phyloP scores from a whole-genome alignment of 1,140 invertebrate species.

The Cotesia typhae region DNA sequence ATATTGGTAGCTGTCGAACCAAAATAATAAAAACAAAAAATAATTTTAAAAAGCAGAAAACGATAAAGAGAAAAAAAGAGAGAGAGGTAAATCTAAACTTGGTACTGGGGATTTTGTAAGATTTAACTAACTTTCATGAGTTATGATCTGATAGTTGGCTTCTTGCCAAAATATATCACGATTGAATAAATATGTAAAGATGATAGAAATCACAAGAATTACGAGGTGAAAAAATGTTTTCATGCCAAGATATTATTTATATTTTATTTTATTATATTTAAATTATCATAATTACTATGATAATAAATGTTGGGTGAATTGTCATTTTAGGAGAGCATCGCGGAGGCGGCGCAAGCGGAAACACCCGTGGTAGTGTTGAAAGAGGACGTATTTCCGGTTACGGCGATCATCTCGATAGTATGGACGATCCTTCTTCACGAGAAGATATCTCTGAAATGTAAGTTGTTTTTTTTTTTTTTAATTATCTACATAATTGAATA shows the following conservation, averaged over 20 bases:
- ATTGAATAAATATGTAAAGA: constrained; percentile 9
- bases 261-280: background rate
- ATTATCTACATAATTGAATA: no score
- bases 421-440: constrained; percentile 62
- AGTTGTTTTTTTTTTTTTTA: constrained; percentile 28
- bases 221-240: background rate
- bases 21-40: no score
- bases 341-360: constrained; percentile 53
- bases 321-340: constrained; percentile 54
- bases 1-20: no score
- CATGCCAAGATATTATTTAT: background rate
- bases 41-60: no score
- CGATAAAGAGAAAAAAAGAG: no score
- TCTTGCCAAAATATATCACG: constrained; percentile 8
- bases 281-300: background rate
- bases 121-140: constrained; percentile 12
- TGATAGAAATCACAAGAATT: background rate
- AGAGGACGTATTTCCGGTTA: constrained; percentile 59
- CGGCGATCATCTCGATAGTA: constrained; percentile 59
- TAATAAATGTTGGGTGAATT: constrained; percentile 26
- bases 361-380: constrained; percentile 55
- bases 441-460: constrained; percentile 66
- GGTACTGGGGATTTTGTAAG: constrained; percentile 3
- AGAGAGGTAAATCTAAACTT: background rate
- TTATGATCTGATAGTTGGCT: constrained; percentile 10